phyloP scores from a whole-genome alignment of 1,140 invertebrate species.

The Pissodes strobi region DNA sequence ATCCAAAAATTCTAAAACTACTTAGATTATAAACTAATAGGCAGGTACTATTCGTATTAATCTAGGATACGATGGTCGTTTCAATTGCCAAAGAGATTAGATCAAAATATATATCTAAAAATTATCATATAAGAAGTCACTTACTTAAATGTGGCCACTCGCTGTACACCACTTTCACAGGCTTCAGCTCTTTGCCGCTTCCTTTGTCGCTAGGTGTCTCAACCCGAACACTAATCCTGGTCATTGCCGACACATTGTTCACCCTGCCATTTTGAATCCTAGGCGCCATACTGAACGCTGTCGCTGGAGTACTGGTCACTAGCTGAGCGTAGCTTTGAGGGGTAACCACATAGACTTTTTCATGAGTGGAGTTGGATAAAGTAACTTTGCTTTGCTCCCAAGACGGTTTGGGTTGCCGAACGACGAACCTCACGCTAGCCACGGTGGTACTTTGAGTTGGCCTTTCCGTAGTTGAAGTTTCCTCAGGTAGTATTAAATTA shows the following conservation, averaged over 20 bases:
- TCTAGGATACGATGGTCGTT: too few relatives aligned
- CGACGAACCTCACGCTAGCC: neutral
- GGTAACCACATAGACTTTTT: constrained; percentile 78
- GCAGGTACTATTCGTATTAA: too few relatives aligned
- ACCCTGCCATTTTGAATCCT: constrained; percentile 47
- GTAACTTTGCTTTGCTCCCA: constrained; percentile 72
- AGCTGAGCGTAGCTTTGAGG: constrained; percentile 62
- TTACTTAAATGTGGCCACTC: constrained; percentile 64
- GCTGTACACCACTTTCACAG: constrained; percentile 52
- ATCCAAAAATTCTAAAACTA: too few relatives aligned
- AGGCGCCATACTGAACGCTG: constrained; percentile 45
- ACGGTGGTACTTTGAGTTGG: neutral
- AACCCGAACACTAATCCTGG: constrained; percentile 64
- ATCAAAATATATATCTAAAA: too few relatives aligned
- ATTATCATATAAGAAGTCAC: too few relatives aligned
- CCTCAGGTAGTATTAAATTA: constrained; percentile 43
- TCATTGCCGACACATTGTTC: constrained; percentile 54
- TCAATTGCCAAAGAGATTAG: too few relatives aligned
- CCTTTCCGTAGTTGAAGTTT: constrained; percentile 41
- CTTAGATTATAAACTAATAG: too few relatives aligned
- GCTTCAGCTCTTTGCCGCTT: constrained; percentile 52
- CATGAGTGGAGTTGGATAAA: constrained; percentile 71
- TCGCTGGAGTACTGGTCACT: constrained; percentile 37
- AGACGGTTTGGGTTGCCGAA: constrained; percentile 37
- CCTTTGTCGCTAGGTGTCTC: constrained; percentile 55